Evolutionary conservation across 2,113 vertebrate genomes (phyloP).

Genomic region (Periophthalmus modestus): DNA sequence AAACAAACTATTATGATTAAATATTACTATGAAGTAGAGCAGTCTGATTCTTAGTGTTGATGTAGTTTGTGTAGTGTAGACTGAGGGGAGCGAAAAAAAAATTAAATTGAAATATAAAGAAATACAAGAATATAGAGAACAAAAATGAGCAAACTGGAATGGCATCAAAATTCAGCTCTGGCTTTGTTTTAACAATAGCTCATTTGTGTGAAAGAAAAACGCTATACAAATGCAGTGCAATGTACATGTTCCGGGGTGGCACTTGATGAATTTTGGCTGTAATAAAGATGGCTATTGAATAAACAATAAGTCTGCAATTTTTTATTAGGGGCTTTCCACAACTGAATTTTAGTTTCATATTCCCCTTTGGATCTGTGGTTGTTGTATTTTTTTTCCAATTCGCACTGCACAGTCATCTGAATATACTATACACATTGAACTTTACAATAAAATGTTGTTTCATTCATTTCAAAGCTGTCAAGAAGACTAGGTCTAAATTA

Average conservation of each 20-base stretch:
- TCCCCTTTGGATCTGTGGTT: slow-evolving; percentile 32
- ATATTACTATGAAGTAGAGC: neutral
- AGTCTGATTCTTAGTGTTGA: slow-evolving; percentile 17
- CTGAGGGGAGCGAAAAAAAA: slow-evolving; percentile 1
- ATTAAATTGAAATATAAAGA: slow-evolving; percentile 3
- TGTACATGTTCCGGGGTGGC: slow-evolving; percentile 41
- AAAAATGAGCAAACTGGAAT: slow-evolving; percentile 30
- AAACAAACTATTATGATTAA: slow-evolving; percentile 42
- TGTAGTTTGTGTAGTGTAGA: slow-evolving; percentile 50
- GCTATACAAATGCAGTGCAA: slow-evolving; percentile 26
- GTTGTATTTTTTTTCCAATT: slow-evolving; percentile 16
- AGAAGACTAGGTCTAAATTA: slow-evolving; percentile 53
- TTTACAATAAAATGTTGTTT: slow-evolving; percentile 48
- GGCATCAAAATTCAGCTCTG: slow-evolving; percentile 42
- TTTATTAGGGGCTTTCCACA: slow-evolving; percentile 23
- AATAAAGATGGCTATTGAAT: slow-evolving; percentile 20
- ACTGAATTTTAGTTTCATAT: slow-evolving; percentile 20
- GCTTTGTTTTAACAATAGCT: slow-evolving; percentile 10
- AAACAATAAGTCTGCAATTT: slow-evolving; percentile 7
- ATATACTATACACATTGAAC: slow-evolving; percentile 53
- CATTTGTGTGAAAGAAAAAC: slow-evolving; percentile 20
- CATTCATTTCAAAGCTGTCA: slow-evolving; percentile 44
- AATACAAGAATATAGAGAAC: slow-evolving; percentile 17
- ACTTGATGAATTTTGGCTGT: slow-evolving; percentile 44
- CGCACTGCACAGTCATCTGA: slow-evolving; percentile 47